Evolutionary conservation across 1,140 invertebrate genomes (phyloP), one percentile per base, ranked within the genome.

Genomic region (Drosophila funebris): DNA sequence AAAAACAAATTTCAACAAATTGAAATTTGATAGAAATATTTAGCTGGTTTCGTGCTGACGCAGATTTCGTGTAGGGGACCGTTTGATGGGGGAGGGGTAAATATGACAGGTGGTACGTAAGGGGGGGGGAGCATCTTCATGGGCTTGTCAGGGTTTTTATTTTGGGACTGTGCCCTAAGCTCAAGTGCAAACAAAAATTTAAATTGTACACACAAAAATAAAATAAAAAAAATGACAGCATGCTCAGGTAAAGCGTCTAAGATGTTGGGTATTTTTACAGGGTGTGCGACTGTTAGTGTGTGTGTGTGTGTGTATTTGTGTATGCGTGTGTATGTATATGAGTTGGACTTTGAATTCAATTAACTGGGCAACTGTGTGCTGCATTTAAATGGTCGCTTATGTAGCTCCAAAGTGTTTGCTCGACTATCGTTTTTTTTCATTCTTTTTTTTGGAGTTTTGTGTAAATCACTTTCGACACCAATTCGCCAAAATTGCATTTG

Each of bases 11-110:
- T 75, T 87, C 64, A 85, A 69, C 82, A 87, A 87, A 85, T 87
- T 87, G 83, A 87, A 87, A 87, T 87, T 82, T 87, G 82, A 88
- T 87, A 87, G 83, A 88, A 87, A 88, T 88, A 78, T 80, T 73
- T 77, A 77, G 79, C 68, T 66, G 70, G 36, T 68, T 53, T 29
- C 22, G 53, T 48, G 62, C 44, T 33, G 36, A 50, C 33, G 29
- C 24, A 7, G 56, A 46, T 60, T 46, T 44, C 36, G 9, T 18
- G 33, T 14, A 27, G 43, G 6, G 27, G 57, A n/a, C n/a, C 20
- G 20, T 56, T 71, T 62, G 64, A 14, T n/a, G 16, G 20, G 18
- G 33, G 1, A 18, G 7, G 8, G 6, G 16, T n/a, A n/a, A n/a
- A n/a, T n/a, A n/a, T n/a, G n/a, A n/a, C n/a, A 27, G 8, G 14